phyloP scores from a whole-genome alignment of 2,113 vertebrate species.

The Sprattus sprattus region DNA sequence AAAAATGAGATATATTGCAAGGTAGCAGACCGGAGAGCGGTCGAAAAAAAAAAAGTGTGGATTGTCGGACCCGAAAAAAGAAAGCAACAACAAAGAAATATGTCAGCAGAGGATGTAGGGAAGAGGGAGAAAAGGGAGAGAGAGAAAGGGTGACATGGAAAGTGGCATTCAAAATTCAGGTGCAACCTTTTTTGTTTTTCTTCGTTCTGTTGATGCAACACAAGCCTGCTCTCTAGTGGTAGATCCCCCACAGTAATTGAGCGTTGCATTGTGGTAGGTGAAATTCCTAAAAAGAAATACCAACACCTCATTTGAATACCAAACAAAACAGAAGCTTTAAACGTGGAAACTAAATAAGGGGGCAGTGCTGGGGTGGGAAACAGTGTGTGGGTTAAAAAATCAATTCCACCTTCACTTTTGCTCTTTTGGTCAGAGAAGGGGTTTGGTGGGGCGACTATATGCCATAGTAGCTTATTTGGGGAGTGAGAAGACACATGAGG shows the following conservation, averaged over 20 bases:
- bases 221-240: constrained; percentile 43
- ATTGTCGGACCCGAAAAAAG: constrained; percentile 30
- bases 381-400: not conserved
- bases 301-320: constrained; percentile 21
- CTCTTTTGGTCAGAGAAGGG: not conserved
- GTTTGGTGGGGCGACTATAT: not conserved
- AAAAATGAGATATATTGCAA: constrained; percentile 41
- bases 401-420: not conserved
- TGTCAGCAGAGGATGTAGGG: constrained; percentile 1
- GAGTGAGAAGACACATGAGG: not conserved
- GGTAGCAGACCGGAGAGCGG: constrained; percentile 22
- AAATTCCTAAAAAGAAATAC: not conserved
- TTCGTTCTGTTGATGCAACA: not conserved
- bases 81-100: constrained; percentile 8
- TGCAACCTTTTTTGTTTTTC: not conserved
- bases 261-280: not conserved
- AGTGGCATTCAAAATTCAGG: not conserved
- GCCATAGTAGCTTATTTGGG: not conserved
- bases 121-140: not conserved
- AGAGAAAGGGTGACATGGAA: constrained; percentile 6
- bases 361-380: not conserved
- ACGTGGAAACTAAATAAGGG: not conserved
- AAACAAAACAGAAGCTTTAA: not conserved
- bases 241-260: not conserved
- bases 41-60: constrained; percentile 35